Evolutionary conservation across 2,888 invertebrate species (phyloP), one percentile per base, ranked within the genome.

Genomic region (Hermaeophaga mercurialis): DNA sequence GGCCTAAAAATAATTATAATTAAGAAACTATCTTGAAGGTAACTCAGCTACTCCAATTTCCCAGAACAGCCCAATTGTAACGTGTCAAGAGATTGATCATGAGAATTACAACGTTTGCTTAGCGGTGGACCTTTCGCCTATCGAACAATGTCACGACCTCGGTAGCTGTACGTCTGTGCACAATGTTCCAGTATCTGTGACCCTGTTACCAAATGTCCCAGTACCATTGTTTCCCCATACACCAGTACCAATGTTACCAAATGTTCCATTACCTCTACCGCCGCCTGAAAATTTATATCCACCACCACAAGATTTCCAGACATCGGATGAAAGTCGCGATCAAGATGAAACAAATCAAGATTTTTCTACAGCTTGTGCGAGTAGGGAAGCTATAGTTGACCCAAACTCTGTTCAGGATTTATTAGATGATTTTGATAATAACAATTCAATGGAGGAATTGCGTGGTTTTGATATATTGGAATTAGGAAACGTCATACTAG

Each of bases 351-450:
- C 2, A 11, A 24, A 38, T 15, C 26, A 24, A 26, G 43, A 43
- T 26, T 5, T n/a, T 2, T 12, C 24, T 15, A 24, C 75, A 6
- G 70, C 70, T 12, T 63, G 63, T 34, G 73, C 75, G 2, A 77
- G 76, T 54, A 63, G 71, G 24, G 78, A 78, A 61, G 78, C 72
- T 0, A 65, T 78, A 1, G 75, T 70, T 54, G 78, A 78, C 63
- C 70, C 73, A 0, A 73, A 75, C 62, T 78, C 77, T 0, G 71
- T 75, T 53, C 63, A 69, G 18, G 75, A 76, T 55, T 63, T 76
- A 49, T 52, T 76, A 31, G 73, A 74, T 15, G 78, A 77, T 45
- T 74, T 71, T 48, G 70, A 73, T 15, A 63, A 71, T 19, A 64
- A 67, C n/a, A 41, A 58, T 41, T 33, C 55, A 18, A n/a, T 59